These are phyloP conservation scores for Meganola albula DNA, from an alignment of 2,888 invertebrate genomes.

Conservation along the genomic window DNA sequence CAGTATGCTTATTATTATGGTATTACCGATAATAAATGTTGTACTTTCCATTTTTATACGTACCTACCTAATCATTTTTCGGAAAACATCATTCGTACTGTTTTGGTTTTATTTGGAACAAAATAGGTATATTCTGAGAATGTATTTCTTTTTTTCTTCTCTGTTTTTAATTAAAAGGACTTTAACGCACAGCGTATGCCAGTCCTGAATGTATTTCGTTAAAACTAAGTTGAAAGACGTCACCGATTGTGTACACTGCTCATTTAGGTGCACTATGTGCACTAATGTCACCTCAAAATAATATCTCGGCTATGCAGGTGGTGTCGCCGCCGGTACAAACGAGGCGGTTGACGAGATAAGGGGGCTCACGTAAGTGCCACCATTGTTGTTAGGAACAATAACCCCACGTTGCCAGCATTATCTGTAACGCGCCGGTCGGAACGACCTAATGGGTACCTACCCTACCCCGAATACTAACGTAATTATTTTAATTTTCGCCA, in stretches of 20 bases:
- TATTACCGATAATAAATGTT: too few species aligned
- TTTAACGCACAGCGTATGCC: too few species aligned
- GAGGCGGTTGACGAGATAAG: constrained; percentile 63
- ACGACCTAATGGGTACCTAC: constrained; percentile 57
- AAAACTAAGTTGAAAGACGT: constrained; percentile 23
- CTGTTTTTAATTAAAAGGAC: too few species aligned
- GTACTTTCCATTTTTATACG: too few species aligned
- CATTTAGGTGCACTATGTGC: constrained; percentile 27
- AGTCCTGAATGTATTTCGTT: too few species aligned
- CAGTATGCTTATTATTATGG: too few species aligned
- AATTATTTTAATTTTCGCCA: constrained; percentile 63
- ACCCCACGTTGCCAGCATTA: constrained; percentile 52
- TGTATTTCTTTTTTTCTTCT: too few species aligned
- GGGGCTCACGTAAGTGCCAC: constrained; percentile 50
- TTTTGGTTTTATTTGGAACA: too few species aligned
- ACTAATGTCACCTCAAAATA: constrained; percentile 33
- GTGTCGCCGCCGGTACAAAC: constrained; percentile 49
- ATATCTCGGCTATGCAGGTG: constrained; percentile 52
- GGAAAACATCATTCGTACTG: too few species aligned
- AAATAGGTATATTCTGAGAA: too few species aligned
- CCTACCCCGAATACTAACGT: constrained; percentile 44
- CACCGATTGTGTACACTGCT: constrained; percentile 23
- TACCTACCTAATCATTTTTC: too few species aligned
- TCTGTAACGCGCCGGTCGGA: constrained; percentile 46
- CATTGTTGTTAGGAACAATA: constrained; percentile 63